These are phyloP conservation scores for Arnoldichthys spilopterus DNA, from an alignment of 2,797 vertebrate genomes.

Conservation along the genomic window DNA sequence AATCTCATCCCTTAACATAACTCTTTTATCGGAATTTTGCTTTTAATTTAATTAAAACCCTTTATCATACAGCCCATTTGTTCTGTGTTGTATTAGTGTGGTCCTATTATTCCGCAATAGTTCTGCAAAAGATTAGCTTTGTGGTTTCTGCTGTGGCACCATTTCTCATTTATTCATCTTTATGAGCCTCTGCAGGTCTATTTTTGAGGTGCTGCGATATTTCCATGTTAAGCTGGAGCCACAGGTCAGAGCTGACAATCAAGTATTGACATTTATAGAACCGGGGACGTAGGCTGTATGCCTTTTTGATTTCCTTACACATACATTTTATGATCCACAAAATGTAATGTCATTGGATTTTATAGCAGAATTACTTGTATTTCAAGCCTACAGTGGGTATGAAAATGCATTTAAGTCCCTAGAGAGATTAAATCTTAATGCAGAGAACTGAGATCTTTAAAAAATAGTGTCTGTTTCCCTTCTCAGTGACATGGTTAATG, in stretches of 20 bases:
- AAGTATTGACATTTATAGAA: too few species aligned
- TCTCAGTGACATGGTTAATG: background rate
- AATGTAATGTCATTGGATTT: background rate
- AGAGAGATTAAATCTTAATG: background rate
- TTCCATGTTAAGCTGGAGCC: background rate
- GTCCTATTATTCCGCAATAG: background rate
- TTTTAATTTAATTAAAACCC: conserved; percentile 14
- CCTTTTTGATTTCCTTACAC: too few species aligned
- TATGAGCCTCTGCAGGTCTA: too few species aligned
- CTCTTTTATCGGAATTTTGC: background rate
- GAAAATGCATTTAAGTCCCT: too few species aligned
- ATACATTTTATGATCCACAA: too few species aligned
- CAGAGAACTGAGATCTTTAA: background rate
- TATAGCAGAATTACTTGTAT: too few species aligned
- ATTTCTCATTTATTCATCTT: too few species aligned
- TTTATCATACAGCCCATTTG: too few species aligned
- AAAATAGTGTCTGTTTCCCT: conserved; percentile 35
- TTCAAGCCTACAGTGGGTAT: too few species aligned
- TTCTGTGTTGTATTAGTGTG: background rate
- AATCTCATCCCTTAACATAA: background rate
- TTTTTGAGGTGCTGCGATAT: background rate
- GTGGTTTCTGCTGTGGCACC: background rate
- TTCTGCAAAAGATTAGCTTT: background rate
- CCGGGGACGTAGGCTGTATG: too few species aligned
- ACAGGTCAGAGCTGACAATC: background rate